These are phyloP conservation scores for Pogonomyrmex barbatus DNA, from an alignment of 1,140 invertebrate species.

Conservation along the genomic window DNA sequence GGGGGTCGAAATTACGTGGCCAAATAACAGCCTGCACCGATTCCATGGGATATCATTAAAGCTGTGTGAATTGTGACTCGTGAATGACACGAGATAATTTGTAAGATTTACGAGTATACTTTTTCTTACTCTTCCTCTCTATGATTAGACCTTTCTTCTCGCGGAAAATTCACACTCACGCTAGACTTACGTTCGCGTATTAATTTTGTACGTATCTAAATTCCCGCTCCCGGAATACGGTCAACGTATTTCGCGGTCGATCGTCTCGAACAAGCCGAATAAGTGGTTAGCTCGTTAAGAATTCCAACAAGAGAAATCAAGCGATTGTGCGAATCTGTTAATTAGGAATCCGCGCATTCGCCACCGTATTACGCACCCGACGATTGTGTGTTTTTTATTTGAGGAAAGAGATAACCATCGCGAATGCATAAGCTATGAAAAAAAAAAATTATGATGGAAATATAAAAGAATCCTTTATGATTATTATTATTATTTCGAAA, in stretches of 20 bases:
- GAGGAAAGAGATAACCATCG: slow-evolving; percentile 51
- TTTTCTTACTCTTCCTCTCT: slow-evolving; percentile 73
- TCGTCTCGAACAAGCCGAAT: slow-evolving; percentile 27
- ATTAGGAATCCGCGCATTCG: slow-evolving; percentile 35
- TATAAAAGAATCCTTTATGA: slow-evolving; percentile 20
- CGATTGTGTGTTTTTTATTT: slow-evolving; percentile 45
- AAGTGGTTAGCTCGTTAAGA: slow-evolving; percentile 34
- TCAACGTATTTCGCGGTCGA: slow-evolving; percentile 20
- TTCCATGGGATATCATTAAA: slow-evolving; percentile 82
- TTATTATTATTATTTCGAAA: slow-evolving; percentile 43
- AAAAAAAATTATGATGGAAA: slow-evolving; percentile 25
- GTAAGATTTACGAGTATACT: slow-evolving; percentile 79
- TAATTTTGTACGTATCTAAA: neutral
- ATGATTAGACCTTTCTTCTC: slow-evolving; percentile 80
- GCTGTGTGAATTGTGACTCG: slow-evolving; percentile 81
- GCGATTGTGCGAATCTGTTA: slow-evolving; percentile 59
- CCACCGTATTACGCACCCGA: slow-evolving; percentile 23
- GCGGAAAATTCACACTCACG: slow-evolving; percentile 69
- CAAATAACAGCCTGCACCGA: slow-evolving; percentile 82
- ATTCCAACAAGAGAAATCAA: slow-evolving; percentile 58
- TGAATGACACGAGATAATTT: slow-evolving; percentile 79
- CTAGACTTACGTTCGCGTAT: neutral
- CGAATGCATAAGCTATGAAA: slow-evolving; percentile 43
- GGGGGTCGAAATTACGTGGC: slow-evolving; percentile 70
- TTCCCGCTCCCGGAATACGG: neutral